Base-by-base conservation (phyloP, 2,113 vertebrate species). In the Tupaia tana region DNA sequence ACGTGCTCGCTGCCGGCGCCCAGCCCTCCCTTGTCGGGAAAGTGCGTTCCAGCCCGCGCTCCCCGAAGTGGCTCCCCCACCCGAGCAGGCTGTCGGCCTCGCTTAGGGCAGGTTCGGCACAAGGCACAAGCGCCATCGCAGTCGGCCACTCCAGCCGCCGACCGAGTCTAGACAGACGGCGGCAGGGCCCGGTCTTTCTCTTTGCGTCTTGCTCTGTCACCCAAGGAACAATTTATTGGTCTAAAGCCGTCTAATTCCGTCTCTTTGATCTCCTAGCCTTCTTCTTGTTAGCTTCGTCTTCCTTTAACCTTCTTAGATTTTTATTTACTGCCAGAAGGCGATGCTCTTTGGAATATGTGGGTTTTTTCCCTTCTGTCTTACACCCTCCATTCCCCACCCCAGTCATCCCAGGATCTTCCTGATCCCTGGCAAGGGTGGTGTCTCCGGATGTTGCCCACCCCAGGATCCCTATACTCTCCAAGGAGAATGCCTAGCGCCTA, bases 141-240 rank as follows among this genome's bases (percentile, higher is more conserved):
- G 69, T 89, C 34, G 58, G 89, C 84, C 0, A 1, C 69, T 95
- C 56, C 80, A 90, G 87, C 43, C 89, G 66, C 96, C 70, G 12
- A 43, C 43, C 43, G 88, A 94, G 97, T 98, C 98, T 97, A 98
- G 97, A 98, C 96, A 96, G 85, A 73, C 64, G 2, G 54, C 11
- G 4, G 89, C 61, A 74, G 89, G 93, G 86, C 96, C 94, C 88
- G 31, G 96, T 96, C 92, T 98, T 98, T 97, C 75, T 96, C 95
- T 98, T 96, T 95, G 91, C 96, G 10, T 97, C 97, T 98, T 94
- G 87, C 86, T 96, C 43, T 82, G 93, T 98, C 98, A 98, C 94
- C 90, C 85, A 34, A 96, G 95, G 56, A 98, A 97, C 95, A 97
- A 98, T 98, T 98, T 98, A 98, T 98, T 98, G 96, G 97, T 98